A percentile compares a stretch with the other conserved stretches of the same genome.
Evolutionary conservation across 2,113 vertebrate genomes (phyloP).

Genomic region (Dicrurus megarhynchus): DNA sequence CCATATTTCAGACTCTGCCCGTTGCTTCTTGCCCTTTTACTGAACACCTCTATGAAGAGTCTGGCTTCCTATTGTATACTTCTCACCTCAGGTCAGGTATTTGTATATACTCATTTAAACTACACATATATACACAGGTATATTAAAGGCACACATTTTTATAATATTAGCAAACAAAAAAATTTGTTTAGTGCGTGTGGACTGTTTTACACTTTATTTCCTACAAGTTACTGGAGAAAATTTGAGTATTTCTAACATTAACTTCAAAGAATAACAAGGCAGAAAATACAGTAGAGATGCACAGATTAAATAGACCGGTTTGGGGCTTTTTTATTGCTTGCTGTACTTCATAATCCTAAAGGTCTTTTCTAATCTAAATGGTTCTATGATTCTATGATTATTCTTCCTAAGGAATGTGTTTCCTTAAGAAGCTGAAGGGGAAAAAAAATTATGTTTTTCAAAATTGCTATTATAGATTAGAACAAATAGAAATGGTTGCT

Average conservation of each 20-base stretch:
- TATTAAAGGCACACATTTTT: neutral
- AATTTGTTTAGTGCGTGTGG: neutral
- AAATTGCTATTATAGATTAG: neutral
- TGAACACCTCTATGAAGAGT: neutral
- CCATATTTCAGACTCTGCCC: neutral
- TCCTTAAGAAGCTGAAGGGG: neutral
- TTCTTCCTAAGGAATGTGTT: neutral
- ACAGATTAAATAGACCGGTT: neutral
- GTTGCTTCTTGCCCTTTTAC: neutral
- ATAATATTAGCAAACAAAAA: neutral
- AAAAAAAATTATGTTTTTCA: neutral
- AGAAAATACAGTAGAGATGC: neutral
- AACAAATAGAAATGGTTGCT: neutral
- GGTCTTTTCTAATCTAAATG: neutral
- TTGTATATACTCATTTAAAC: neutral
- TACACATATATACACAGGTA: neutral
- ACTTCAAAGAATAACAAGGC: neutral
- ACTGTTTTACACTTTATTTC: neutral
- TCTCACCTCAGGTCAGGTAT: neutral
- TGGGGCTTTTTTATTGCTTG: fast-evolving
- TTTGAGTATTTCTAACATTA: neutral
- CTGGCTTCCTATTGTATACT: neutral
- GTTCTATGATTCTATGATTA: neutral
- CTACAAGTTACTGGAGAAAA: neutral
- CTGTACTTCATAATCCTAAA: neutral